These are phyloP conservation scores for Dasypus novemcinctus DNA, from an alignment of 2,113 vertebrate genomes.

Conservation along the genomic window DNA sequence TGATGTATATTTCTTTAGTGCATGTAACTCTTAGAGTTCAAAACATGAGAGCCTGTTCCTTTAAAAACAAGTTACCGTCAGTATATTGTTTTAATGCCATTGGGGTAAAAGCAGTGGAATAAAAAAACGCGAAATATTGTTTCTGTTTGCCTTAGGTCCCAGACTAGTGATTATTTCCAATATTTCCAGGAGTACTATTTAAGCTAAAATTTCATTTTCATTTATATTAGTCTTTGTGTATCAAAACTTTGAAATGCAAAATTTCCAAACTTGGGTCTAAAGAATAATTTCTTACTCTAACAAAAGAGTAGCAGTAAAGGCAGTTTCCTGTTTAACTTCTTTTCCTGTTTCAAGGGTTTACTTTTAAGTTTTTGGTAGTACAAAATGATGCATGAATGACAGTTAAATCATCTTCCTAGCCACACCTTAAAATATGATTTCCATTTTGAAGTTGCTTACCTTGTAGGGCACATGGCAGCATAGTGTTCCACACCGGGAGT, in stretches of 20 bases:
- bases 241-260: not conserved
- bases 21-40: not conserved
- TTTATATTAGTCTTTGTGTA: not conserved
- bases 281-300: conserved; percentile 6
- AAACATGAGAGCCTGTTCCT: not conserved
- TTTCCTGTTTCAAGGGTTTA: not conserved
- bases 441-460: conserved; percentile 10
- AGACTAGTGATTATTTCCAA: conserved; percentile 28
- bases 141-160: not conserved
- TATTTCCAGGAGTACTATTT: not conserved
- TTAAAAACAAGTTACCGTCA: not conserved
- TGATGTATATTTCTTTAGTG: not conserved
- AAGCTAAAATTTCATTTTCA: not conserved
- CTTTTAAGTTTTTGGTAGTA: not conserved
- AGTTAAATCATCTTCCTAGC: conserved; percentile 4
- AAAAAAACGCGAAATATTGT: conserved; percentile 32
- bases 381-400: not conserved
- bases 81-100: not conserved
- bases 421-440: not conserved
- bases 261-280: conserved; percentile 17
- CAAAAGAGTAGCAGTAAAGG: not conserved
- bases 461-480: not conserved
- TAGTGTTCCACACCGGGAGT: conserved; percentile 18
- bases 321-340: not conserved
- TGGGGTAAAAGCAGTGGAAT: not conserved